These are phyloP conservation scores for Ariopsis seemanni DNA, from an alignment of 2,113 vertebrate genomes.

Conservation along the genomic window DNA sequence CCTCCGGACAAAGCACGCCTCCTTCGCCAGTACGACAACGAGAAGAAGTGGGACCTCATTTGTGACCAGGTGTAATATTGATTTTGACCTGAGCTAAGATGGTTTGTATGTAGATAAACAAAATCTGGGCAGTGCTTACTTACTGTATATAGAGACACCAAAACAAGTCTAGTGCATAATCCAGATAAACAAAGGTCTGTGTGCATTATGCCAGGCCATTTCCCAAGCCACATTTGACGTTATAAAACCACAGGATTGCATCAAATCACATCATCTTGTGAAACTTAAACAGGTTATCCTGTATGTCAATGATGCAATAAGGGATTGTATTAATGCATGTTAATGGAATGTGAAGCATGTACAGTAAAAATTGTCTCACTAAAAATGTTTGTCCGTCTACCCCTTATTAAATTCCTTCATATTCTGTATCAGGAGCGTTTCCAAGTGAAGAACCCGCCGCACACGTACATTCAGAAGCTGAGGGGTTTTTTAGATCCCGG, in stretches of 20 bases:
- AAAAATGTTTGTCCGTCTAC: slow-evolving; percentile 3
- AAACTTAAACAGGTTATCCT: background rate
- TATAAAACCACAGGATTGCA: background rate
- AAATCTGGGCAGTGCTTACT: background rate
- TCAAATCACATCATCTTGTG: background rate
- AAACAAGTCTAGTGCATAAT: background rate
- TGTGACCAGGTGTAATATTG: slow-evolving; percentile 86
- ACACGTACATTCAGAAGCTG: slow-evolving; percentile 94
- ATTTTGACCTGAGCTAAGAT: background rate
- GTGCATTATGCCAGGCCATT: background rate
- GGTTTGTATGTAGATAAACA: background rate
- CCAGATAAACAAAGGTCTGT: background rate
- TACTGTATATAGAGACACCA: background rate
- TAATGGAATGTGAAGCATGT: background rate
- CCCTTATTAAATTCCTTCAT: slow-evolving; percentile 38
- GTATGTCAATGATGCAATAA: background rate
- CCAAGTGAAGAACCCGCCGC: slow-evolving; percentile 95
- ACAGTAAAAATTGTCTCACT: background rate
- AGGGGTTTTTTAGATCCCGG: slow-evolving; percentile 89
- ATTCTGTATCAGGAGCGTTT: slow-evolving; percentile 83
- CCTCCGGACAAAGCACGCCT: slow-evolving; percentile 95
- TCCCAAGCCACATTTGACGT: background rate
- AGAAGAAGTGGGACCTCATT: slow-evolving; percentile 98
- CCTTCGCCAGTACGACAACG: slow-evolving; percentile 92
- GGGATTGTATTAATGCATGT: background rate